Evolutionary conservation across 1,140 invertebrate genomes (phyloP).

Genomic region (Polypedilum vanderplanki): DNA sequence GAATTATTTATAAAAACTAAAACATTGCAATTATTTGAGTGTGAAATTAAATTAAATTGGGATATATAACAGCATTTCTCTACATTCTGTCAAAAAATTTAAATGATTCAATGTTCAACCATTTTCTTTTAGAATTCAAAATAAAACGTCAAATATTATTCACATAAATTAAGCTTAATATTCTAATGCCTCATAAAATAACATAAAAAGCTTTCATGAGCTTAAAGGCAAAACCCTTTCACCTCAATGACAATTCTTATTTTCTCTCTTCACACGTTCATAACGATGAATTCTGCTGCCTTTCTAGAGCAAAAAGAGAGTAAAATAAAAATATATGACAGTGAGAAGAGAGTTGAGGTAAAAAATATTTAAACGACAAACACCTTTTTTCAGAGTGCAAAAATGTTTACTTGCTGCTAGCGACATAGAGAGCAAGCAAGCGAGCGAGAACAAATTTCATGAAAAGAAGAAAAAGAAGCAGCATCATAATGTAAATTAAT

Average conservation of each 20-base stretch:
- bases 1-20: no score
- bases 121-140: background rate
- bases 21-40: no score
- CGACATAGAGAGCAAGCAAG: background rate
- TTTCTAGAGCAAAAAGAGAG: background rate
- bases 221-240: slow-evolving; percentile 11
- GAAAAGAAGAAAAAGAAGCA: background rate
- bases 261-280: background rate
- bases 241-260: slow-evolving; percentile 2
- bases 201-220: slow-evolving; percentile 10
- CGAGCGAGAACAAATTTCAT: background rate
- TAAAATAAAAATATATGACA: background rate
- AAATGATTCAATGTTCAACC: no score
- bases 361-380: background rate
- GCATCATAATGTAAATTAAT: slow-evolving; percentile 8
- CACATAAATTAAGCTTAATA: slow-evolving; percentile 19
- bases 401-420: slow-evolving; percentile 9
- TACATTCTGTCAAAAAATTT: no score
- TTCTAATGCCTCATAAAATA: slow-evolving; percentile 7
- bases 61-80: no score
- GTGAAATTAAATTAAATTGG: no score
- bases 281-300: background rate
- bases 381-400: slow-evolving; percentile 6
- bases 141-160: background rate
- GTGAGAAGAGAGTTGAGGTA: background rate